Percentiles rank a stretch among this genome's conserved stretches.
Conservation (phyloP, 2,888 invertebrate species). For the Portevinia maculata region DNA sequence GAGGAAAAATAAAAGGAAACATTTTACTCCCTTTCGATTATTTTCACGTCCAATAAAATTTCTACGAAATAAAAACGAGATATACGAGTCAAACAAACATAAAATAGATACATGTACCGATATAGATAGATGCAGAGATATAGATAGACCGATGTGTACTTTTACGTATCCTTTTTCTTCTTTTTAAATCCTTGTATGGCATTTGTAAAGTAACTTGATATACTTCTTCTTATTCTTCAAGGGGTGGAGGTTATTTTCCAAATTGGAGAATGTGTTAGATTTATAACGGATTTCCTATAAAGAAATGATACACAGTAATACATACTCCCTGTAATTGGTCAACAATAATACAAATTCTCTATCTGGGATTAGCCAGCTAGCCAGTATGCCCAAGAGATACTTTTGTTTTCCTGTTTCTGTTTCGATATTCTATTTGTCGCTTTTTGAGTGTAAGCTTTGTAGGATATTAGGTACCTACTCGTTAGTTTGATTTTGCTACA, state of each 20-base stretch:
- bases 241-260: slow-evolving; percentile 43
- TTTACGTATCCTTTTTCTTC: slow-evolving; percentile 37
- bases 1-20: slow-evolving; percentile 15
- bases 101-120: slow-evolving; percentile 48
- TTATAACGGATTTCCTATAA: slow-evolving; percentile 64
- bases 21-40: slow-evolving; percentile 68
- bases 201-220: slow-evolving; percentile 55
- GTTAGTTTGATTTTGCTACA: slow-evolving; percentile 18
- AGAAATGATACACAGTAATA: slow-evolving; percentile 49
- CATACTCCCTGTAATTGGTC: slow-evolving; percentile 69
- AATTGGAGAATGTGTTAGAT: slow-evolving; percentile 67
- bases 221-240: background rate
- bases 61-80: slow-evolving; percentile 62
- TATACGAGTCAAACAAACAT: slow-evolving; percentile 47
- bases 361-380: slow-evolving; percentile 18
- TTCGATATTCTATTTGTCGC: slow-evolving; percentile 8
- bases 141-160: slow-evolving; percentile 40
- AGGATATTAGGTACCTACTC: background rate
- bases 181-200: slow-evolving; percentile 45
- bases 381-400: slow-evolving; percentile 50
- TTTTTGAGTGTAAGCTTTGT: slow-evolving; percentile 13
- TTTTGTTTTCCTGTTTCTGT: background rate
- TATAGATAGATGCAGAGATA: slow-evolving; percentile 37
- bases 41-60: slow-evolving; percentile 72
- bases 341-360: slow-evolving; percentile 64